A percentile compares a stretch with the other conserved stretches of the same genome.
Evolutionary conservation across 2,888 invertebrate species (phyloP).

Genomic region (Caenorhabditis doughertyi): DNA sequence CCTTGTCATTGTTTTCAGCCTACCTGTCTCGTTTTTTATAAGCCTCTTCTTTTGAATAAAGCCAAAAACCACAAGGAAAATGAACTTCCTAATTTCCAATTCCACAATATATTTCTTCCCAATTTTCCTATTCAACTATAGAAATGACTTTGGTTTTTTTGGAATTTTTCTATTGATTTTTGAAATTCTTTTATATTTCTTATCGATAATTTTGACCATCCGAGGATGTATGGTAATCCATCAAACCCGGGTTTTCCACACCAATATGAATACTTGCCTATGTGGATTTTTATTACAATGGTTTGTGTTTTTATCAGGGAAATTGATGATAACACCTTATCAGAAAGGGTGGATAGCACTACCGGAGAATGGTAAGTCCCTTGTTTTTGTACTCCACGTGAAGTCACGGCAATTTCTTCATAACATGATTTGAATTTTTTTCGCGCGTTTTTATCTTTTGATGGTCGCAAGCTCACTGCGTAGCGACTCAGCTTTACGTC

Average conservation of each 20-base stretch:
- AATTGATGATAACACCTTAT: slow-evolving; percentile 23
- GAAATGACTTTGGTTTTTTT: background rate
- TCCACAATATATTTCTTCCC: background rate
- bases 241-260: slow-evolving; percentile 1
- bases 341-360: slow-evolving; percentile 34
- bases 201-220: background rate
- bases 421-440: too few relatives aligned
- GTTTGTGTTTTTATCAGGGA: slow-evolving; percentile 22
- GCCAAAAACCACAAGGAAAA: background rate
- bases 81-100: background rate
- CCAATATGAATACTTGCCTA: slow-evolving; percentile 17
- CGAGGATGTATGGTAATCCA: background rate
- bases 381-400: background rate
- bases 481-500: too few relatives aligned
- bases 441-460: too few relatives aligned
- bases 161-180: background rate
- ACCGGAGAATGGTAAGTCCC: slow-evolving; percentile 19
- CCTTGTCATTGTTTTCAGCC: too few relatives aligned
- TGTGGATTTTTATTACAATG: slow-evolving; percentile 12
- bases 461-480: too few relatives aligned
- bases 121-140: background rate
- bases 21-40: too few relatives aligned
- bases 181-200: background rate
- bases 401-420: too few relatives aligned
- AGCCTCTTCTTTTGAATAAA: too few relatives aligned